Evolutionary conservation across 2,797 vertebrate genomes (phyloP).

Genomic region (Erethizon dorsatum): DNA sequence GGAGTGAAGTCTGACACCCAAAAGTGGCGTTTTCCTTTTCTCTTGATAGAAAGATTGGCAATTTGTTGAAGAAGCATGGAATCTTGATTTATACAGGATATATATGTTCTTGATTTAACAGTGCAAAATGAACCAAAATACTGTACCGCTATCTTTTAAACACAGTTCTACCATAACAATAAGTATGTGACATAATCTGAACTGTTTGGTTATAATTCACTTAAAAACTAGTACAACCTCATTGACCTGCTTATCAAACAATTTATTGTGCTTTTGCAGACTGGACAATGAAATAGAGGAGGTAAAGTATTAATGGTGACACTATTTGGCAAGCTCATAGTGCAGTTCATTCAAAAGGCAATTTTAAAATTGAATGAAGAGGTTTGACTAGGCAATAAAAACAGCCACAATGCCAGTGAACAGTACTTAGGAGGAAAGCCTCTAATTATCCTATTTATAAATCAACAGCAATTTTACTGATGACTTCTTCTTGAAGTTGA

Average conservation of each 20-base stretch:
- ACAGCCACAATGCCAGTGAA: constrained; percentile 91
- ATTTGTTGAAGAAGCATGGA: constrained; percentile 62
- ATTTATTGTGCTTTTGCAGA: constrained; percentile 91
- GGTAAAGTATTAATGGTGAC: constrained; percentile 94
- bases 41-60: background rate
- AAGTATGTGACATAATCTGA: constrained; percentile 86
- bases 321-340: constrained; percentile 92
- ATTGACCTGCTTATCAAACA: constrained; percentile 92
- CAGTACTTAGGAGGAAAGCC: constrained; percentile 93
- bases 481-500: constrained; percentile 96
- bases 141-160: constrained; percentile 75
- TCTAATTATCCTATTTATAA: constrained; percentile 99
- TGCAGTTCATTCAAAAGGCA: constrained; percentile 97
- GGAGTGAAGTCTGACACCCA: constrained; percentile 30
- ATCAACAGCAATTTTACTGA: constrained; percentile 97
- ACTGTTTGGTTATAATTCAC: constrained; percentile 89
- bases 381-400: constrained; percentile 99
- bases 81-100: constrained; percentile 70
- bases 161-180: constrained; percentile 71
- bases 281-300: constrained; percentile 91
- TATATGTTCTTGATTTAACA: constrained; percentile 36
- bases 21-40: background rate
- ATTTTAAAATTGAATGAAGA: constrained; percentile 99
- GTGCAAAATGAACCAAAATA: constrained; percentile 50
- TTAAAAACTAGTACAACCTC: constrained; percentile 91